Conservation (phyloP, 1,140 invertebrate genomes). For the Procambarus clarkii region DNA sequence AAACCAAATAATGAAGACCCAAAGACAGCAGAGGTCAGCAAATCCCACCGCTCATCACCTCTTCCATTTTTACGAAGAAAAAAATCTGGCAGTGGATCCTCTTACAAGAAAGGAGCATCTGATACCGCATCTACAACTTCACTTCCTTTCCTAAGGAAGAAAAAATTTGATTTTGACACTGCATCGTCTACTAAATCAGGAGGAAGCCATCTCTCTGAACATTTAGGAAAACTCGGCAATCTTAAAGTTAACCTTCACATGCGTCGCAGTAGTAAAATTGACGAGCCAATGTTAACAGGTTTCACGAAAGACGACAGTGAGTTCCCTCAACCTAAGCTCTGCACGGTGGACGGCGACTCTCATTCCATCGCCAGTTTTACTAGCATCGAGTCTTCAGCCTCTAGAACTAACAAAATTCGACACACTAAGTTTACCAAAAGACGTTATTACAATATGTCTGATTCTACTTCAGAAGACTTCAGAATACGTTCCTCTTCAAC, state of each 20-base stretch:
- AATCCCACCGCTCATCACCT: background rate
- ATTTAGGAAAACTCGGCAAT: conserved; percentile 38
- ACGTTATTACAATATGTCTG: conserved; percentile 6
- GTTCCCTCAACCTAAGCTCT: conserved; percentile 1
- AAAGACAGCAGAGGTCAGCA: background rate
- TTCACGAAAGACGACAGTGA: conserved; percentile 54
- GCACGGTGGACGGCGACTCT: conserved; percentile 38
- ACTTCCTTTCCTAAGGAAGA: conserved; percentile 38
- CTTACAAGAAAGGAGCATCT: background rate
- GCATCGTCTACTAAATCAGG: conserved; percentile 42
- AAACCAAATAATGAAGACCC: background rate
- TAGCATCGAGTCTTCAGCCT: conserved; percentile 65
- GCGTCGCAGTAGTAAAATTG: conserved; percentile 22
- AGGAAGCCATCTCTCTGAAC: conserved; percentile 59
- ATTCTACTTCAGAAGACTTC: background rate
- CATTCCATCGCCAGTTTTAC: conserved; percentile 61
- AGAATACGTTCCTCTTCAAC: conserved; percentile 34
- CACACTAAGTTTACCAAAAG: conserved; percentile 19
- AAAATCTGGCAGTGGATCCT: background rate
- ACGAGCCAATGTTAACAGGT: conserved; percentile 61
- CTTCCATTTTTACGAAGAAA: conserved; percentile 16
- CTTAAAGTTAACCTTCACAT: conserved; percentile 55
- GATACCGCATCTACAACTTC: conserved; percentile 13
- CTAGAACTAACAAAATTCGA: conserved; percentile 36
- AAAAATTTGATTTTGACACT: conserved; percentile 29